A percentile compares a stretch with the other conserved stretches of the same genome.
Conservation (phyloP, 2,113 vertebrate species). For the Tyto alba region DNA sequence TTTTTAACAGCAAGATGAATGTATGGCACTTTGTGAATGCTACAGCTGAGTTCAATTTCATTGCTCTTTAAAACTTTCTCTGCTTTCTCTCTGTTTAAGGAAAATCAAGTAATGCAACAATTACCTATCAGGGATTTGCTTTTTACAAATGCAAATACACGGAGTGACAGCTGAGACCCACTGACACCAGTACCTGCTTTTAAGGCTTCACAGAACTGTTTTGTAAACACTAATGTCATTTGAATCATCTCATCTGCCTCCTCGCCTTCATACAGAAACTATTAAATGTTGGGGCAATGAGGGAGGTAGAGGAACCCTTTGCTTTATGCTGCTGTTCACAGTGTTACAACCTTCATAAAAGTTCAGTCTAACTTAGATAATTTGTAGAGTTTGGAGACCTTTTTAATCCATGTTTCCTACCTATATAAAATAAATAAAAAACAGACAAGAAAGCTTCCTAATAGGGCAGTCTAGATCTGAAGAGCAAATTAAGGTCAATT, state of each 20-base stretch:
- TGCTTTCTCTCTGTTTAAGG: background rate
- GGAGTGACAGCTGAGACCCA: background rate
- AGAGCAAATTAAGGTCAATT: constrained; percentile 46
- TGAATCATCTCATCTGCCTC: background rate
- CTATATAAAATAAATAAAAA: background rate
- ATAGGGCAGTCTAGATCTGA: background rate
- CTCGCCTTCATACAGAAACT: background rate
- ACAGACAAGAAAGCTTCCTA: background rate
- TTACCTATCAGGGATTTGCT: background rate
- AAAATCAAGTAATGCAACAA: background rate
- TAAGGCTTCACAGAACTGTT: background rate
- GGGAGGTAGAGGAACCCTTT: background rate
- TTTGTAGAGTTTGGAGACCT: background rate
- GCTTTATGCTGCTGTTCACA: background rate
- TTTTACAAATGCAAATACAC: background rate
- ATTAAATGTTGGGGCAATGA: background rate
- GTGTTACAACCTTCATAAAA: background rate
- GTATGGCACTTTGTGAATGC: background rate
- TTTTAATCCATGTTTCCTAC: background rate
- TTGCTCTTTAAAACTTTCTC: background rate
- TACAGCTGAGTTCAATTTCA: background rate
- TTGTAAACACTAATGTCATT: constrained; percentile 8
- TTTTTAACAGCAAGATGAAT: background rate
- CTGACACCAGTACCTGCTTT: background rate
- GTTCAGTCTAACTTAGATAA: background rate